Base-by-base conservation (phyloP, 2,888 invertebrate species). In the Heliconius hortense region DNA sequence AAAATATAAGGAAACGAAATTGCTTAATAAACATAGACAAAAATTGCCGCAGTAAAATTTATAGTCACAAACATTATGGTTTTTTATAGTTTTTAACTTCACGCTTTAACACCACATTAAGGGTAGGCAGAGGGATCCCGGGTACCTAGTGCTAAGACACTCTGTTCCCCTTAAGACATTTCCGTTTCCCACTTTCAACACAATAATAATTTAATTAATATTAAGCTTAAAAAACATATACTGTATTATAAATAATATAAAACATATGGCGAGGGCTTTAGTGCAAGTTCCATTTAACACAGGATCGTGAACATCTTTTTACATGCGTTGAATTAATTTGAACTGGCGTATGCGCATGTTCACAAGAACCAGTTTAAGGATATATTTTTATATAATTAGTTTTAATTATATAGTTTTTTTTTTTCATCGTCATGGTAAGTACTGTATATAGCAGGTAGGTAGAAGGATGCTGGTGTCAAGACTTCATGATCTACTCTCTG, bases 241-340 rank as follows among this genome's bases (percentile, higher is more conserved):
- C 18, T 18, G 13, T 5, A n/a, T 56, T 7, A 26, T 66, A 39
- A 39, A 39, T 18, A 59, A 11, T 60, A 26, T 10, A 15, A 24
- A 26, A 59, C 48, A 63, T 80, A 28, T 80, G 78, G n/a, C 24
- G 64, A 63, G 26, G 28, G 69, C 77, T 77, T 81, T 73, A 79
- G 63, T 66, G 31, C 74, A 68, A 70, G 76, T 75, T 80, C 60
- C 76, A 75, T 78, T 80, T 78, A 73, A 73, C 64, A 74, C 74
- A 68, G 76, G 75, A 77, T 77, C 75, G 75, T 76, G 77, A 78
- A 77, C 76, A 76, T 79, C 78, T 78, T 78, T 72, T 77, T 77
- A 77, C 79, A 76, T 74, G 81, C 75, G 53, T 72, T 74, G 79
- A 79, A 79, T 81, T 79, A 78, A 81, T 79, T 78, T 70, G 71